phyloP scores from a whole-genome alignment of 2,888 invertebrate species.

The Scelioninae gen. 1 region DNA sequence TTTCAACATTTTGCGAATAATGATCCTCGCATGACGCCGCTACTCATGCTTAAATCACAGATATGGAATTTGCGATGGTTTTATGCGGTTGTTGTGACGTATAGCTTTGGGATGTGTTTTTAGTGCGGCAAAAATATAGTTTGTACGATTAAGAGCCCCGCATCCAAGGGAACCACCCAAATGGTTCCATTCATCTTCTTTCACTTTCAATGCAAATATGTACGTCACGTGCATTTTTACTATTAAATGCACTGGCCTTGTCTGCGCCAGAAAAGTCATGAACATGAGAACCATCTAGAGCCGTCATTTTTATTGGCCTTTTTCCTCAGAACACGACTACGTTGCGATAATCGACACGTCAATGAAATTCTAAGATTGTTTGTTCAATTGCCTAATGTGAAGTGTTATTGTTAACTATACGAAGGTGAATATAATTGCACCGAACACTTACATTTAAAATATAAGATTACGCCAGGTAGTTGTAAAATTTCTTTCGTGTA shows the following conservation, averaged over 20 bases:
- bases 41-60: constrained; percentile 44
- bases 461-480: constrained; percentile 11
- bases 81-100: constrained; percentile 54
- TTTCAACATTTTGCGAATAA: constrained; percentile 64
- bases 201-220: constrained; percentile 65
- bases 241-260: constrained; percentile 58
- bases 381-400: constrained; percentile 12
- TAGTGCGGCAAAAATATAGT: constrained; percentile 30
- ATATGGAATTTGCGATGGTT: constrained; percentile 49
- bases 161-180: constrained; percentile 50
- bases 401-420: constrained; percentile 34
- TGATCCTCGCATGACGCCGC: constrained; percentile 43
- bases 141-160: constrained; percentile 19
- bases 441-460: constrained; percentile 26
- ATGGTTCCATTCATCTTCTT: constrained; percentile 53
- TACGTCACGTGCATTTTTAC: constrained; percentile 59
- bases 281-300: constrained; percentile 52
- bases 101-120: constrained; percentile 50
- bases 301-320: constrained; percentile 43
- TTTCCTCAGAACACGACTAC: constrained; percentile 8
- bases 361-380: constrained; percentile 32
- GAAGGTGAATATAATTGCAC: constrained; percentile 22
- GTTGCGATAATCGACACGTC: constrained; percentile 15
- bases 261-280: constrained; percentile 42
- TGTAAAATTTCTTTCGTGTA: not conserved